Evolutionary conservation across 1,140 invertebrate genomes (phyloP).

Genomic region (Drosophila suzukii): DNA sequence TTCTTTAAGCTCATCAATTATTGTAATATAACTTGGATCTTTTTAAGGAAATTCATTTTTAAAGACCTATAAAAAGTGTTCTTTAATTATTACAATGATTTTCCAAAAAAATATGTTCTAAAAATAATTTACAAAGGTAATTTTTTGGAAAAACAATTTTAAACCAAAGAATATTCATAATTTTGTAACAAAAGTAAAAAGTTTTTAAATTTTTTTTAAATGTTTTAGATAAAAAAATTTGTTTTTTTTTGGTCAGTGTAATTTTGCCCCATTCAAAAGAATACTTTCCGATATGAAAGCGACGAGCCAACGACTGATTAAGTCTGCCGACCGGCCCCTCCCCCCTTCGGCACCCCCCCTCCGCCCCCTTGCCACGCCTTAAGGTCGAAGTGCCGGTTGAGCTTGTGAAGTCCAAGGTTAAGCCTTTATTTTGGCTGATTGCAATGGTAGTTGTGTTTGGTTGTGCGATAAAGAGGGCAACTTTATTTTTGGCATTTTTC

Average conservation of each 20-base stretch:
- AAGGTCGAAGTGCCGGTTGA: conserved; percentile 33
- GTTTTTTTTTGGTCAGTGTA: not conserved
- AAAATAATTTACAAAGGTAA: no score
- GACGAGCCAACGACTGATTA: conserved; percentile 62
- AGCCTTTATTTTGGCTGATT: conserved; percentile 48
- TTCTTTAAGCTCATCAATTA: no score
- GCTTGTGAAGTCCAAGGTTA: conserved; percentile 66
- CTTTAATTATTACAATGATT: no score
- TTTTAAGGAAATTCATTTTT: not conserved
- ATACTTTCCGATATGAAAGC: conserved; percentile 33
- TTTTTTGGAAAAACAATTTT: no score
- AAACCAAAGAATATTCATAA: no score
- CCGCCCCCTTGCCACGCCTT: not conserved
- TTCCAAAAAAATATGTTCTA: no score
- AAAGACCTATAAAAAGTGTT: no score
- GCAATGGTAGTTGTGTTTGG: conserved; percentile 13
- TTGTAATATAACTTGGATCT: no score
- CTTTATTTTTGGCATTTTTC: conserved; percentile 46
- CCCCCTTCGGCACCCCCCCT: not conserved
- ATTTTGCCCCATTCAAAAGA: not conserved
- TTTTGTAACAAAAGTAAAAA: no score
- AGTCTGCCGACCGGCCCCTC: conserved; percentile 7
- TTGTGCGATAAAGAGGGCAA: conserved; percentile 43
- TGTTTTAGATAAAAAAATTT: not conserved
- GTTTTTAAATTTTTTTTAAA: not conserved